Percentiles rank a stretch among this genome's conserved stretches.
Conservation (phyloP, 2,888 invertebrate genomes). For the Patella pellucida region DNA sequence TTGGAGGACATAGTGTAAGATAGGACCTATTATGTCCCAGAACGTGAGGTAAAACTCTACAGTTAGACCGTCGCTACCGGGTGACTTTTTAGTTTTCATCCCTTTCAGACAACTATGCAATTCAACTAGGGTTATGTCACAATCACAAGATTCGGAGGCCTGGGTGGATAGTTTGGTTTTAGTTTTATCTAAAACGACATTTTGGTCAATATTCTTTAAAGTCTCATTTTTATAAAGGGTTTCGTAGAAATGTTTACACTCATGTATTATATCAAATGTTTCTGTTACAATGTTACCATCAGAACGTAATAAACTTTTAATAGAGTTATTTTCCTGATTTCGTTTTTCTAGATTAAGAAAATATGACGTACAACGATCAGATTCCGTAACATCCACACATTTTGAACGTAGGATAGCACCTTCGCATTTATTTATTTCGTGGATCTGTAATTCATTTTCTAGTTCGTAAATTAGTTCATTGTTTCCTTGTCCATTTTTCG, state of each 20-base stretch:
- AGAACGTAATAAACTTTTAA: neutral
- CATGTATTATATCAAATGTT: conserved; percentile 12
- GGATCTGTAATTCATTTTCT: too few relatives aligned
- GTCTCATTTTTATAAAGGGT: conserved; percentile 16
- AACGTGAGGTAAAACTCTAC: conserved; percentile 37
- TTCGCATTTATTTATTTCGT: too few relatives aligned
- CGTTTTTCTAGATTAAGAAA: conserved; percentile 20
- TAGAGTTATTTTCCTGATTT: conserved; percentile 15
- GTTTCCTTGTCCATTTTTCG: too few relatives aligned
- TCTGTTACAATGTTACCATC: neutral
- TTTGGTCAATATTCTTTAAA: conserved; percentile 11
- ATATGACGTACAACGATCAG: neutral
- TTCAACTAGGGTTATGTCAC: conserved; percentile 10
- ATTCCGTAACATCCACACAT: too few relatives aligned
- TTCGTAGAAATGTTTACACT: conserved; percentile 9
- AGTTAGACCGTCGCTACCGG: conserved; percentile 39
- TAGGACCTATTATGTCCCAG: conserved; percentile 25
- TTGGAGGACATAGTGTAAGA: conserved; percentile 23
- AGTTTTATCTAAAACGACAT: conserved; percentile 3
- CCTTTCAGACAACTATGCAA: conserved; percentile 19
- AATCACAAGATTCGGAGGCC: neutral
- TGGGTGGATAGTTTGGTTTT: neutral
- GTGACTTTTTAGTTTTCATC: conserved; percentile 34
- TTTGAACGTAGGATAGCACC: too few relatives aligned
- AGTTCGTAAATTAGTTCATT: too few relatives aligned